Evolutionary conservation across 2,888 invertebrate species (phyloP), one percentile per base, ranked within the genome.

Genomic region (Diaperis boleti): DNA sequence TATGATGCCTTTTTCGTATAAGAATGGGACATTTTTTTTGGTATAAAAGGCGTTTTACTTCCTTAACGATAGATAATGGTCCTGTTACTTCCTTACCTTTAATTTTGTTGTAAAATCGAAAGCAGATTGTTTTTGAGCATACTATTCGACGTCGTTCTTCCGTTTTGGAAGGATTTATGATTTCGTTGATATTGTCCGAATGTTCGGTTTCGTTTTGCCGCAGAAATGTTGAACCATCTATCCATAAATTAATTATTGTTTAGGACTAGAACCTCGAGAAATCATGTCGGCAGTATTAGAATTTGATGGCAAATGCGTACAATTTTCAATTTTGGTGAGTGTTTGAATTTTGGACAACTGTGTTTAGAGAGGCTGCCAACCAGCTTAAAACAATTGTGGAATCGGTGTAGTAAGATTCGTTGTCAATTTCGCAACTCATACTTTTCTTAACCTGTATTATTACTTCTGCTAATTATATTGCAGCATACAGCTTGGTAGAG

Each of bases 401-500:
- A n/a, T 33, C 33, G 33, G 33, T 33, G 33, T 33, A 33, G 33
- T 33, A 33, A 33, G 10, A 33, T 33, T 33, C 33, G 10, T n/a
- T n/a, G 4, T 33, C 5, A 33, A 33, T 33, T n/a, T 33, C 5
- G n/a, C 33, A 33, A 33, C 10, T 33, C n/a, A 33, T 3, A 33
- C 33, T 33, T 3, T 33, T 3, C 33, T 33, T 33, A 33, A 33
- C 33, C n/a, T 33, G 7, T 3, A 3, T n/a, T 10, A n/a, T 6
- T 33, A 33, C 3, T n/a, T 33, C 33, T 33, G 33, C 6, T 33
- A 33, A 5, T n/a, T n/a, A 33, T 3, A 33, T 10, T 33, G 33
- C 33, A 33, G 8, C 33, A 33, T 10, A 33, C 10, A 33, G n/a
- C 33, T 33, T 3, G 33, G 33, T 33, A 33, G 33, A 6, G 33